Evolutionary conservation across 2,113 vertebrate species (phyloP), one percentile per base, ranked within the genome.

Genomic region (Lagopus leucura): DNA sequence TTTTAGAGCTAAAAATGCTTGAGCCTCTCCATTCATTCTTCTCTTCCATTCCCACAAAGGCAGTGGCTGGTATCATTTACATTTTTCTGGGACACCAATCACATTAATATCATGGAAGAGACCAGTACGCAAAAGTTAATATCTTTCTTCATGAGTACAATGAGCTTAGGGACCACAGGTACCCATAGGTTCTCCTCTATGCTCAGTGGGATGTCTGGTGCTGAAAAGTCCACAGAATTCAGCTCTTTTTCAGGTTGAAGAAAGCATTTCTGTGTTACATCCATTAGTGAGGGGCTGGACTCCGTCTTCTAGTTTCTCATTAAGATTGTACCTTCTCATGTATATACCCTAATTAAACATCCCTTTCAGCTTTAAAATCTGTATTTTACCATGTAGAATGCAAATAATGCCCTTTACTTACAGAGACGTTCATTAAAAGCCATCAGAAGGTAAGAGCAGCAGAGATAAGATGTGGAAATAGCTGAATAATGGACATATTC

Each of bases 121-220:
- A 36, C 5, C 45, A 63, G 38, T 1, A 52, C 18, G 7, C 14
- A 66, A 40, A 60, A 25, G 3, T 6, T 21, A 4, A 1, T 9
- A 5, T 20, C 20, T 67, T 67, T 54, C 67, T 85, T 45, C 18
- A 15, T 15, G 24, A 52, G 10, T 8, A 71, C 24, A 54, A 10
- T 2, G 11, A n/a, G 15, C 19, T 7, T 36, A 2, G 1, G 6
- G 11, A 4, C 3, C 22, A 16, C 1, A 48, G 17, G 8, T 5
- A 36, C 42, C 8, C 40, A 32, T 13, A 72, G 47, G 6, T 11
- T 10, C 34, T n/a, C 6, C 1, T 1, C 1, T 3, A 10, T 48
- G 16, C 61, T 79, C 13, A 47, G 47, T 15, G 2, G 11, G 4
- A 28, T 20, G 11, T 16, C 17, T 47, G 4, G 3, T 55, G 4